Evolutionary conservation across 2,888 invertebrate species (phyloP).

Genomic region (Drosophila conformis): DNA sequence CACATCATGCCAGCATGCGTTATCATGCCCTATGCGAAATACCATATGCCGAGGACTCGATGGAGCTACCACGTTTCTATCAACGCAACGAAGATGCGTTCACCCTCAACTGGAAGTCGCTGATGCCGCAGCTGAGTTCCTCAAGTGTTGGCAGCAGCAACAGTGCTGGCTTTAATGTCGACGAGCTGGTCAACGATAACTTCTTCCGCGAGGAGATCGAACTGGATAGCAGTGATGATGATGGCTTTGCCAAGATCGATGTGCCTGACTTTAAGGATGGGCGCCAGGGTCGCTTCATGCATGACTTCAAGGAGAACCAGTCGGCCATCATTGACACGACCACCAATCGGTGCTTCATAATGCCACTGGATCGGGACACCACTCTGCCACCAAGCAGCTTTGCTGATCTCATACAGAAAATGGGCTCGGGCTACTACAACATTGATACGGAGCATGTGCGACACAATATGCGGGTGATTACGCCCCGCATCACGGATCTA

Average conservation of each 20-base stretch:
- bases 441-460: slow-evolving; percentile 92
- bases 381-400: slow-evolving; percentile 93
- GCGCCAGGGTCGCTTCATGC: slow-evolving; percentile 93
- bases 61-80: slow-evolving; percentile 79
- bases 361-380: slow-evolving; percentile 92
- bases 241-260: slow-evolving; percentile 92
- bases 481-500: slow-evolving; percentile 89
- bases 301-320: slow-evolving; percentile 93
- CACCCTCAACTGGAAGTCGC: slow-evolving; percentile 72
- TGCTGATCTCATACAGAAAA: slow-evolving; percentile 91
- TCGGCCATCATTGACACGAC: slow-evolving; percentile 92
- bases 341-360: slow-evolving; percentile 93
- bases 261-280: slow-evolving; percentile 94
- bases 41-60: slow-evolving; percentile 81
- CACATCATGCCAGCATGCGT: slow-evolving; percentile 86
- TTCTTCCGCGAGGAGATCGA: slow-evolving; percentile 93
- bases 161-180: slow-evolving; percentile 33
- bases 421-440: slow-evolving; percentile 92
- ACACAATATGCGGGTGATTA: slow-evolving; percentile 90
- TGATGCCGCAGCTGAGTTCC: slow-evolving; percentile 64
- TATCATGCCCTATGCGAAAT: slow-evolving; percentile 84
- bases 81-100: slow-evolving; percentile 80
- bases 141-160: slow-evolving; percentile 18
- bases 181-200: slow-evolving; percentile 78
- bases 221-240: slow-evolving; percentile 88